Evolutionary conservation across 2,888 invertebrate genomes (phyloP), one percentile per base, ranked within the genome.

Genomic region (Branchellion lobata): DNA sequence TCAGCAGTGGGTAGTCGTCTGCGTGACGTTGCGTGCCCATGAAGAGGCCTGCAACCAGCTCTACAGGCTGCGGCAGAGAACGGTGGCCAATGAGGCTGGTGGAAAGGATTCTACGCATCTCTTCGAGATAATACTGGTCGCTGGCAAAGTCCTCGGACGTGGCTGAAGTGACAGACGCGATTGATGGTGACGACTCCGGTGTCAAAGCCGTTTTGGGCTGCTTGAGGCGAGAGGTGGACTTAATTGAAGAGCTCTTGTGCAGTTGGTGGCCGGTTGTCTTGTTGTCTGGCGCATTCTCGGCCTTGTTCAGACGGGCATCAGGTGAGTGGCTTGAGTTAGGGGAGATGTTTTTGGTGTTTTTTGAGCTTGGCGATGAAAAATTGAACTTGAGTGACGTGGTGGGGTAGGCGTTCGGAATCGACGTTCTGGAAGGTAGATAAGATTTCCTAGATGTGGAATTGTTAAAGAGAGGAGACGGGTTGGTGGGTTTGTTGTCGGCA

Each of bases 11-110:
- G 57, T 77, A 31, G 79, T 82, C 81, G 47, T 83, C 82, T 21
- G 83, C 83, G 57, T 83, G 82, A 24, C 79, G 78, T 76, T 81
- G 83, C 47, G 78, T 83, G 78, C 83, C 83, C 57, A 83, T 83
- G 80, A 79, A 83, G 18, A 83, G 27, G 80, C 81, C 79, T 8
- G 81, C 79, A 8, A 65, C 36, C 8, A 83, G 76, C 33, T 79
- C 71, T 0, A 80, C 79, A 14, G 82, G 81, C 5, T 80, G 36
- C 34, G 74, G 34, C 0, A 83, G 82, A n/a, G 83, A 82, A 0
- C 83, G 81, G 24, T 57, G 61, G 53, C 69, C 81, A 73, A 75
- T 80, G 31, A 82, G 83, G 65, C 69, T 80, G 3, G 71, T 81
- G 24, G 75, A 80, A 21, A 83, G 74, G 36, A 83, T 81, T 47